Conservation (phyloP, 2,888 invertebrate genomes). For the Drosophila paucipuncta region DNA sequence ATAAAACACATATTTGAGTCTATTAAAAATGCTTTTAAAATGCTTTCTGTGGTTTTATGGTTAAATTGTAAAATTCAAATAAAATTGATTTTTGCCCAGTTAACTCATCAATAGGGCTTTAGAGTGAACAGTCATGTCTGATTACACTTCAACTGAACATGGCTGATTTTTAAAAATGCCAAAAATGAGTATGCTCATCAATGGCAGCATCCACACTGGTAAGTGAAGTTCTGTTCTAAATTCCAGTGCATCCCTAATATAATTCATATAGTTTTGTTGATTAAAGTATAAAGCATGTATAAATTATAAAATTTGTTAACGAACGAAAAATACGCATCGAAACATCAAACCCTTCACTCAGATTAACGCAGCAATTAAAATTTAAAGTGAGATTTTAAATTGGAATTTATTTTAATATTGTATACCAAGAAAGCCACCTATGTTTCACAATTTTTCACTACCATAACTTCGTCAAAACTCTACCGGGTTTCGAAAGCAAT, state of each 20-base stretch:
- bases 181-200: neutral
- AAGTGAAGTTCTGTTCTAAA: neutral
- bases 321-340: neutral
- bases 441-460: too few relatives aligned
- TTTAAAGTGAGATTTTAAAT: too few relatives aligned
- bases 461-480: too few relatives aligned
- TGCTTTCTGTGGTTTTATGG: constrained; percentile 79
- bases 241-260: neutral
- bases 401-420: too few relatives aligned
- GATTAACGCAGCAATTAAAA: too few relatives aligned
- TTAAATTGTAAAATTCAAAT: constrained; percentile 83
- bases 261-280: neutral
- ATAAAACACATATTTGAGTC: constrained; percentile 83
- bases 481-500: too few relatives aligned
- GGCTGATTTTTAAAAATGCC: constrained; percentile 6
- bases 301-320: neutral
- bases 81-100: constrained; percentile 72
- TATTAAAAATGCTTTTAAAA: constrained; percentile 83
- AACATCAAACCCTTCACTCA: too few relatives aligned
- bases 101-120: constrained; percentile 12
- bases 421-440: too few relatives aligned
- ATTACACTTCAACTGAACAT: neutral
- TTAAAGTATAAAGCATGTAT: neutral
- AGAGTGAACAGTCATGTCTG: neutral
- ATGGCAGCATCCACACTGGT: neutral